Percentiles rank a stretch among this genome's conserved stretches.
Conservation (phyloP, 2,113 vertebrate genomes). For the Lophius piscatorius region DNA sequence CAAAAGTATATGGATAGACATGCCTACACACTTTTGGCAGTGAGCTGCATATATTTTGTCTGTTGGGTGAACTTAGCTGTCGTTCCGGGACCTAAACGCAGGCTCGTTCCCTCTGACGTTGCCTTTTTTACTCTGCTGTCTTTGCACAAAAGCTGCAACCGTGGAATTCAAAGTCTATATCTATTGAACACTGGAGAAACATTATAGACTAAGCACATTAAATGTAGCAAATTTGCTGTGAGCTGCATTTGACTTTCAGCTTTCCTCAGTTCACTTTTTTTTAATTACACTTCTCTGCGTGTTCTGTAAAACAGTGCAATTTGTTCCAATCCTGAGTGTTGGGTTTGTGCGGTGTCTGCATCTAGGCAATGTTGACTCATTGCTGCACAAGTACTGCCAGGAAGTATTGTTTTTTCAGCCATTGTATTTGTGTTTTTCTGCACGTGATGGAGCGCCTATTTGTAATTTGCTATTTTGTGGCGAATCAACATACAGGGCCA, state of each 20-base stretch:
- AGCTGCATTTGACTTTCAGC: slow-evolving; percentile 29
- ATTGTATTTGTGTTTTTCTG: slow-evolving; percentile 3
- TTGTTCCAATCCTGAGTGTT: too few species aligned
- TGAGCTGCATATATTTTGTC: too few species aligned
- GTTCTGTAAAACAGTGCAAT: too few species aligned
- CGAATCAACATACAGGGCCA: too few species aligned
- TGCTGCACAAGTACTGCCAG: background rate
- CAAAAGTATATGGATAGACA: too few species aligned
- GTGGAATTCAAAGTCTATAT: slow-evolving; percentile 27
- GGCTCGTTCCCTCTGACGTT: background rate
- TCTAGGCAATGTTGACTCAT: background rate
- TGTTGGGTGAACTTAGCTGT: background rate
- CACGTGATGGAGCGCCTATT: too few species aligned
- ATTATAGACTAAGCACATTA: slow-evolving; percentile 40
- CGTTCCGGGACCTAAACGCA: slow-evolving; percentile 9
- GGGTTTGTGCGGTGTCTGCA: too few species aligned
- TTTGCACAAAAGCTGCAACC: slow-evolving; percentile 22
- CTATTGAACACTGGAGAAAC: slow-evolving; percentile 21
- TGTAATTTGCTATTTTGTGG: too few species aligned
- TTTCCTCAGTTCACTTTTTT: slow-evolving; percentile 15
- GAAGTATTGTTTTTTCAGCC: background rate
- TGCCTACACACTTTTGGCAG: too few species aligned
- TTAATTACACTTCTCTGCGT: slow-evolving; percentile 12
- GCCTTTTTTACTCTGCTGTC: background rate
- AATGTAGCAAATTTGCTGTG: slow-evolving; percentile 28